Evolutionary conservation across 2,888 invertebrate genomes (phyloP).

Genomic region (Salpingus planirostris): DNA sequence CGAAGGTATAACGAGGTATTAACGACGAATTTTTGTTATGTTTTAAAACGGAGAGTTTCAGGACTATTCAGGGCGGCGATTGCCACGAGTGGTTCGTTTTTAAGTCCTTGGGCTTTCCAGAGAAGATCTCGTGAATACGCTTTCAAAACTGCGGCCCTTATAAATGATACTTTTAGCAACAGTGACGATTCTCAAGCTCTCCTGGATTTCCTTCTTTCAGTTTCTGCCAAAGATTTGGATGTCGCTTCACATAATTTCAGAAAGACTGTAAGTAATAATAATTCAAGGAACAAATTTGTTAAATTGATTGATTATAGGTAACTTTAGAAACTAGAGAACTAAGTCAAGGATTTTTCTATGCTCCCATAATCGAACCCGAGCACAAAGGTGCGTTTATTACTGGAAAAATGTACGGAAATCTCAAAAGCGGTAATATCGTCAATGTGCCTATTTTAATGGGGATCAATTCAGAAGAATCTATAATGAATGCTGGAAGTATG

Average conservation of each 20-base stretch:
- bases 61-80: conserved; percentile 17
- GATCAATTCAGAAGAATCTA: conserved; percentile 20
- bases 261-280: too few relatives aligned
- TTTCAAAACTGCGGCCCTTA: conserved; percentile 8
- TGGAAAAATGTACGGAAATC: conserved; percentile 15
- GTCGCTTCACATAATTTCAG: too few relatives aligned
- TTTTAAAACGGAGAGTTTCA: too few relatives aligned
- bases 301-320: too few relatives aligned
- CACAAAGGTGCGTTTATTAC: conserved; percentile 18
- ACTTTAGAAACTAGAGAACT: too few relatives aligned
- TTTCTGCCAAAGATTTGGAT: conserved; percentile 9
- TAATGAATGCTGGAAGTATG: not conserved
- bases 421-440: conserved; percentile 16
- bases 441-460: conserved; percentile 22
- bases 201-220: conserved; percentile 8
- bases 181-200: conserved; percentile 10
- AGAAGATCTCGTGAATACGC: conserved; percentile 8
- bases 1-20: too few relatives aligned
- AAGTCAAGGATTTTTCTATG: conserved; percentile 2
- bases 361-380: conserved; percentile 5
- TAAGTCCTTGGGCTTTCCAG: conserved; percentile 14
- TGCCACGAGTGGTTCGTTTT: conserved; percentile 15
- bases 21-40: too few relatives aligned
- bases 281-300: too few relatives aligned
- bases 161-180: conserved; percentile 9